Evolutionary conservation across 2,797 vertebrate genomes (phyloP).

Genomic region (Aythya fuligula): DNA sequence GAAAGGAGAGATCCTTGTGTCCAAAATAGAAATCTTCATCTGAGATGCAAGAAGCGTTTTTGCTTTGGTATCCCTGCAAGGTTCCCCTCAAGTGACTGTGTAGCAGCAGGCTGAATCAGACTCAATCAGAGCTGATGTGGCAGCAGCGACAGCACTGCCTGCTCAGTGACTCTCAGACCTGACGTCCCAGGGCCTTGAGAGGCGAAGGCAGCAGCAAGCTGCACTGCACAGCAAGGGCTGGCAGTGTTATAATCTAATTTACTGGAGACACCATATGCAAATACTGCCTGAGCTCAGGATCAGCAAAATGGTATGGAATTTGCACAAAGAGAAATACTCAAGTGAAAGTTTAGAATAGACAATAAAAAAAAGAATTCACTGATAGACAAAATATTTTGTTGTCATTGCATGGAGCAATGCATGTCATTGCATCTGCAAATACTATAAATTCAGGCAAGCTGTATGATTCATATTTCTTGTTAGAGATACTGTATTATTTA

Average conservation of each 20-base stretch:
- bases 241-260: not conserved
- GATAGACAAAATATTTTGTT: not conserved
- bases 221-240: not conserved
- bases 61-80: constrained; percentile 32
- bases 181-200: not conserved
- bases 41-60: constrained; percentile 25
- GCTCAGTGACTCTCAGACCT: not conserved
- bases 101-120: constrained; percentile 58
- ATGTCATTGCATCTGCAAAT: not conserved
- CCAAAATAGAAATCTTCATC: constrained; percentile 37
- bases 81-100: not conserved
- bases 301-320: not conserved
- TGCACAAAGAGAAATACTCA: not conserved
- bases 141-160: constrained; percentile 11
- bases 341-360: not conserved
- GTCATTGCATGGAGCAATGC: not conserved
- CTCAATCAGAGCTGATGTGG: constrained; percentile 58
- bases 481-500: not conserved
- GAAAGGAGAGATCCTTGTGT: not conserved
- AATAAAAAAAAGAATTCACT: not conserved
- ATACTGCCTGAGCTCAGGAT: not conserved
- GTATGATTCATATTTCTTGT: not conserved
- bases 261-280: not conserved
- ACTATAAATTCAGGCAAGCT: not conserved
- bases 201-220: not conserved